Evolutionary conservation across 2,797 vertebrate genomes (phyloP).

Genomic region (Pseudochromis fuscus): DNA sequence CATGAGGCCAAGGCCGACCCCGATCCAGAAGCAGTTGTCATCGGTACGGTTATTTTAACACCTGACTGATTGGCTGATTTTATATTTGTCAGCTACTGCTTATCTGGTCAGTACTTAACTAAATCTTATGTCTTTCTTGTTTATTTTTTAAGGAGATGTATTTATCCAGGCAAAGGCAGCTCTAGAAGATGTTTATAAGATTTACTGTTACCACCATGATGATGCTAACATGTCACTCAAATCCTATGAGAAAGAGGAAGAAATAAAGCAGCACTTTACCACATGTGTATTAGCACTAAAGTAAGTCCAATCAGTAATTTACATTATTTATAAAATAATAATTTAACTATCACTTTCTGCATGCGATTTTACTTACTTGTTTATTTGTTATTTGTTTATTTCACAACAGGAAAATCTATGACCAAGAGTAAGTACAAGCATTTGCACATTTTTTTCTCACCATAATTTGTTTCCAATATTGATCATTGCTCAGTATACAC

Average conservation of each 20-base stretch:
- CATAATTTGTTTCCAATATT: not conserved
- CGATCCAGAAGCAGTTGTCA: conserved; percentile 89
- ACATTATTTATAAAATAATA: not conserved
- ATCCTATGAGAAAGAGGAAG: conserved; percentile 93
- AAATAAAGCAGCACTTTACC: conserved; percentile 91
- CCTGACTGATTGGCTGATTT: not conserved
- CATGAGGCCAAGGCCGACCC: conserved; percentile 89
- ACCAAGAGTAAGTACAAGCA: conserved; percentile 91
- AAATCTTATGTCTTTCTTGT: not conserved
- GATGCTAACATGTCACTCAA: conserved; percentile 92
- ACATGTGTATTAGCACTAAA: conserved; percentile 91
- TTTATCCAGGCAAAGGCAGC: conserved; percentile 94
- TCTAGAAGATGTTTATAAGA: conserved; percentile 96
- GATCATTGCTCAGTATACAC: not conserved
- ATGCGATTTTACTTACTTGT: conserved; percentile 4
- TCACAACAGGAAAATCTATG: conserved; percentile 92
- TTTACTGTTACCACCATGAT: conserved; percentile 96
- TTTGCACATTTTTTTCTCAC: not conserved
- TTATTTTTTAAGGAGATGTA: conserved; percentile 86
- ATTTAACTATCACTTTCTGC: not conserved
- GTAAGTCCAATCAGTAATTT: conserved; percentile 82
- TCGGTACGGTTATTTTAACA: conserved; percentile 83
- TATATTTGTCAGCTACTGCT: not conserved
- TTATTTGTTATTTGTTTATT: conserved; percentile 57
- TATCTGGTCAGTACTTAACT: not conserved